These are phyloP conservation scores for Cosmia trapezina DNA, from an alignment of 2,888 invertebrate genomes.

Conservation along the genomic window DNA sequence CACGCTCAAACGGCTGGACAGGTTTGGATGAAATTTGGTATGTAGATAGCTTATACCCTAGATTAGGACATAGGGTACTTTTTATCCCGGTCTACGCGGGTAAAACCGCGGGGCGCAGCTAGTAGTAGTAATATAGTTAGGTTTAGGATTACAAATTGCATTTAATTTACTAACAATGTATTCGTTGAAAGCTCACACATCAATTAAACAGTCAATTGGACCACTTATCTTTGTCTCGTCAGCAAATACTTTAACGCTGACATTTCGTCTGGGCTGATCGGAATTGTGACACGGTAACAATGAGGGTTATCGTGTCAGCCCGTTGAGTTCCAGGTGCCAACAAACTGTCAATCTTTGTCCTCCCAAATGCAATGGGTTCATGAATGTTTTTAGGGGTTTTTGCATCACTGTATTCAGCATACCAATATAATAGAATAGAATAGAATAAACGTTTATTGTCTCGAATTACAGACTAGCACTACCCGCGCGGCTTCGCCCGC, in stretches of 20 bases:
- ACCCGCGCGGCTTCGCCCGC: no score
- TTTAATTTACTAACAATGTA: not conserved
- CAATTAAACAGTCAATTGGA: conserved; percentile 20
- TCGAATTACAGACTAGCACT: no score
- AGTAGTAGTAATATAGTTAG: no score
- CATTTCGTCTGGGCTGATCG: conserved; percentile 22
- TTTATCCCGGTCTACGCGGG: no score
- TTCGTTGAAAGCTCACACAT: conserved; percentile 16
- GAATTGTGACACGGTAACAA: conserved; percentile 33
- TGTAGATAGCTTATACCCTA: no score
- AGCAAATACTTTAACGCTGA: conserved; percentile 27
- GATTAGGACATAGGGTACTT: no score
- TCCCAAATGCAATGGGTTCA: not conserved
- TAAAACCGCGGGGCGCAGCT: no score
- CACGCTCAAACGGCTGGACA: no score
- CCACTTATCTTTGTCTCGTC: conserved; percentile 26
- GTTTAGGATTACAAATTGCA: no score
- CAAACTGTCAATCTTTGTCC: not conserved
- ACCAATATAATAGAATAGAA: no score
- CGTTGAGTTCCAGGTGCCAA: not conserved
- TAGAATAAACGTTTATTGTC: no score
- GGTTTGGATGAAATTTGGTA: no score
- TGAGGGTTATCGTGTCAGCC: conserved; percentile 20
- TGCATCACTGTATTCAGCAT: not conserved
- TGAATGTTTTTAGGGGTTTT: not conserved